Conservation (phyloP, 2,113 vertebrate genomes). For the Sardina pilchardus region DNA sequence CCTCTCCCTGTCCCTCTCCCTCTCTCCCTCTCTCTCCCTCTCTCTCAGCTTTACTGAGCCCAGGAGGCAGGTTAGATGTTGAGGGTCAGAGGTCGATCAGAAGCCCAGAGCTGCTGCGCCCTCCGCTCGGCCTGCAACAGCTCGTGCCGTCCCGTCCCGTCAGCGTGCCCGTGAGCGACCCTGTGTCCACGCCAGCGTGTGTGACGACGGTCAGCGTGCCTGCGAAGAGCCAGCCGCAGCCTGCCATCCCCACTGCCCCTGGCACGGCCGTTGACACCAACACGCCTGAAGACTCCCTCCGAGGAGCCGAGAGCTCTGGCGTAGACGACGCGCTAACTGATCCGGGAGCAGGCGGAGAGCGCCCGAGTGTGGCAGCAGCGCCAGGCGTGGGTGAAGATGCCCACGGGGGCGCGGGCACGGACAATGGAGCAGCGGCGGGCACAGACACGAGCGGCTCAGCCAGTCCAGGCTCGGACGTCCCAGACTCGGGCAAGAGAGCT, state of each 20-base stretch:
- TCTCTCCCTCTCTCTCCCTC: neutral
- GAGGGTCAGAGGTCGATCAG: neutral
- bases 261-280: neutral
- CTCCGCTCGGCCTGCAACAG: neutral
- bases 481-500: neutral
- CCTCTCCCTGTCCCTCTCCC: neutral
- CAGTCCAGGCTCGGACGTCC: slow-evolving; percentile 72
- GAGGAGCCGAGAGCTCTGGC: neutral
- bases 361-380: slow-evolving; percentile 70
- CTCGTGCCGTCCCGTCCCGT: neutral
- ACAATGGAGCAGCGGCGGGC: neutral
- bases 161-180: neutral
- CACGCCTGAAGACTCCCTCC: neutral
- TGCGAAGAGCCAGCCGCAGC: slow-evolving; percentile 75
- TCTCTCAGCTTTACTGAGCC: slow-evolving; percentile 43
- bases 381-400: neutral
- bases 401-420: neutral
- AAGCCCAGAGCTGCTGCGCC: neutral
- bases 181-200: slow-evolving; percentile 14
- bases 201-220: slow-evolving; percentile 92
- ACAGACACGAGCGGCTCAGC: slow-evolving; percentile 62
- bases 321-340: neutral
- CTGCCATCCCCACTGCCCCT: neutral
- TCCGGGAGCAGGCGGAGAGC: slow-evolving; percentile 77
- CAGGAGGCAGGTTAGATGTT: neutral